Evolutionary conservation across 2,113 vertebrate species (phyloP).

Genomic region (Mola mola): DNA sequence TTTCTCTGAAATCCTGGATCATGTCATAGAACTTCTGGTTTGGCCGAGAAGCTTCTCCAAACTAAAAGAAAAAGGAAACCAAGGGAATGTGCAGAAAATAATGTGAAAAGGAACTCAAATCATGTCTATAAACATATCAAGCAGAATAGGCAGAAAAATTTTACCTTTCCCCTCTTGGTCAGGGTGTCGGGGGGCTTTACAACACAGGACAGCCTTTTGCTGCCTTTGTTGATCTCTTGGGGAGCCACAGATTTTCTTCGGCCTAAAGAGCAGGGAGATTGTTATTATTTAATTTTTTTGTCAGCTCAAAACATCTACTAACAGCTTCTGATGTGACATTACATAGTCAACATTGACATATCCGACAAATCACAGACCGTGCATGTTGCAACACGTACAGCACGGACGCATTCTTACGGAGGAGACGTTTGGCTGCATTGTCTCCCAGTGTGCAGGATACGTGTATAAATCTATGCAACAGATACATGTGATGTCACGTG

Average conservation of each 20-base stretch:
- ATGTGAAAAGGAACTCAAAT: not conserved
- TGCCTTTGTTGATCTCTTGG: slow-evolving; percentile 85
- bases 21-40: slow-evolving; percentile 95
- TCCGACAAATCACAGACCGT: not conserved
- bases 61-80: slow-evolving; percentile 72
- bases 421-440: no score
- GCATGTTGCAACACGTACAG: no score
- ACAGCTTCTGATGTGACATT: not conserved
- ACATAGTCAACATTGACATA: not conserved
- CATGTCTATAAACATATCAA: not conserved
- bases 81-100: not conserved
- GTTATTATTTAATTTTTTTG: not conserved
- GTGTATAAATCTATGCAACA: no score
- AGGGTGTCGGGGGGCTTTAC: slow-evolving; percentile 83
- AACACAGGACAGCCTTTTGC: slow-evolving; percentile 85
- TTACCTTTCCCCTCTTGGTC: slow-evolving; percentile 89
- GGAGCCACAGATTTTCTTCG: slow-evolving; percentile 84
- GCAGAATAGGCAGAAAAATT: not conserved
- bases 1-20: slow-evolving; percentile 91
- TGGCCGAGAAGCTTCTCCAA: slow-evolving; percentile 84
- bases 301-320: not conserved
- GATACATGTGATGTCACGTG: no score
- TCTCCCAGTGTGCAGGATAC: no score
- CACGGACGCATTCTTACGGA: no score
- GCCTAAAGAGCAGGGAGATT: slow-evolving; percentile 63